phyloP scores from a whole-genome alignment of 2,888 invertebrate genomes.

The Proisotoma minuta region DNA sequence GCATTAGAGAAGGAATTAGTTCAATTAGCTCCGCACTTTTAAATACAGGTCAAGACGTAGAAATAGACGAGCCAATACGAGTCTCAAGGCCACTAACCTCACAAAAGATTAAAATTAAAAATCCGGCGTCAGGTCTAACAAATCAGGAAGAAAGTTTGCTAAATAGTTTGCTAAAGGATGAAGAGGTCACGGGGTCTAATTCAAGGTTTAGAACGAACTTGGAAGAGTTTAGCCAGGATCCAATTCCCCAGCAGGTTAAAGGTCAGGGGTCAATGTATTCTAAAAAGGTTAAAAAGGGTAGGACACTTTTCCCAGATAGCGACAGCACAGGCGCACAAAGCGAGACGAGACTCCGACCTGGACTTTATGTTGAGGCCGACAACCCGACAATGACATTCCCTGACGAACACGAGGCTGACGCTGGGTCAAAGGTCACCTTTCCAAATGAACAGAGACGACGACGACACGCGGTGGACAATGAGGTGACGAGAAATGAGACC shows the following conservation, averaged over 20 bases:
- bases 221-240: no score
- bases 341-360: neutral
- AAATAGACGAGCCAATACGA: no score
- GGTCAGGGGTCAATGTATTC: no score
- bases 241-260: no score
- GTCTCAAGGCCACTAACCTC: slow-evolving; percentile 9
- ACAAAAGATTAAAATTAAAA: slow-evolving; percentile 8
- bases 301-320: slow-evolving; percentile 2
- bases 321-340: no score
- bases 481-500: no score
- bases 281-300: neutral
- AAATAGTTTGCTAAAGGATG: slow-evolving; percentile 33
- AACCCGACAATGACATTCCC: no score
- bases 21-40: neutral
- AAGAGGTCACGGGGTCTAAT: slow-evolving; percentile 18
- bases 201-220: no score
- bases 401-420: no score
- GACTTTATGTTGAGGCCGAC: no score
- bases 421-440: neutral
- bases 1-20: neutral
- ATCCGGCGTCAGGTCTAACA: slow-evolving; percentile 32
- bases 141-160: slow-evolving; percentile 38
- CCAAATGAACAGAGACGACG: neutral
- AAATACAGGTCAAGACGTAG: no score
- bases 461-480: neutral